Conservation (phyloP, 1,140 invertebrate species). For the Drosophila kanapiae region DNA sequence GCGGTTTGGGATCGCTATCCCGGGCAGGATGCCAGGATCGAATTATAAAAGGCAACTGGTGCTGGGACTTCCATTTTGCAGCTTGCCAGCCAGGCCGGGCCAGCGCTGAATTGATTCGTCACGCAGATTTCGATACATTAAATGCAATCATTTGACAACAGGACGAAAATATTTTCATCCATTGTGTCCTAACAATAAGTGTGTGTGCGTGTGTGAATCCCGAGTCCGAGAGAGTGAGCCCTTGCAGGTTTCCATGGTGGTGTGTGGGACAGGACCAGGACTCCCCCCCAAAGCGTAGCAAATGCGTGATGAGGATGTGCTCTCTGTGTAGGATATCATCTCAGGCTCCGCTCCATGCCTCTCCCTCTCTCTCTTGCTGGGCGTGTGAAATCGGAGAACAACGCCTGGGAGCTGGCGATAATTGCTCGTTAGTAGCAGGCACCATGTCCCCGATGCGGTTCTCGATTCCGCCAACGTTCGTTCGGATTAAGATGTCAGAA, state of each 20-base stretch:
- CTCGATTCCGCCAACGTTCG: background rate
- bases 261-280: slow-evolving; percentile 14
- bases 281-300: slow-evolving; percentile 80
- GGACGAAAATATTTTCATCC: slow-evolving; percentile 85
- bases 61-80: slow-evolving; percentile 44
- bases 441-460: slow-evolving; percentile 56
- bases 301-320: slow-evolving; percentile 63
- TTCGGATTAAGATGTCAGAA: slow-evolving; percentile 6
- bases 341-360: slow-evolving; percentile 14
- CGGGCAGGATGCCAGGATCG: slow-evolving; percentile 69
- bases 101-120: slow-evolving; percentile 76
- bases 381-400: slow-evolving; percentile 56
- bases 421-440: slow-evolving; percentile 82
- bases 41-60: slow-evolving; percentile 75
- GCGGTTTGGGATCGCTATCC: slow-evolving; percentile 50
- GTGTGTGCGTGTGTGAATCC: slow-evolving; percentile 18
- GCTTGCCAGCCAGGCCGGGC: slow-evolving; percentile 30
- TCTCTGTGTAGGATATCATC: slow-evolving; percentile 30
- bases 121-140: slow-evolving; percentile 85
- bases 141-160: slow-evolving; percentile 85
- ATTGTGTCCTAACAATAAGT: slow-evolving; percentile 79
- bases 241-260: slow-evolving; percentile 29
- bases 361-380: slow-evolving; percentile 5
- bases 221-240: background rate
- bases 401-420: slow-evolving; percentile 77